phyloP scores from a whole-genome alignment of 1,140 invertebrate genomes.

The Drosophila nigromelanica region DNA sequence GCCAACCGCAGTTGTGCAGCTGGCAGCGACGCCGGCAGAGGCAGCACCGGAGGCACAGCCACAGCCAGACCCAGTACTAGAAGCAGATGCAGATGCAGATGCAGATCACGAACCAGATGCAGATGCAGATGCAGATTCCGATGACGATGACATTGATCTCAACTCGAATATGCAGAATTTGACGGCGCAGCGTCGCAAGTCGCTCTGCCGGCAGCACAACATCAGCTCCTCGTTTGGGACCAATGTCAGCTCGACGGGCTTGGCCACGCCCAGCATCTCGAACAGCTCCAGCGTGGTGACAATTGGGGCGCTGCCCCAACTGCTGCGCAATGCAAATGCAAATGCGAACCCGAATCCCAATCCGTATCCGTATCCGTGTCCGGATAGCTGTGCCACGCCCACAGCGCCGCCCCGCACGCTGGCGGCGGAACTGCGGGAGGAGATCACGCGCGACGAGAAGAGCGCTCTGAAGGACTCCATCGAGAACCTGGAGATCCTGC shows the following conservation, averaged over 20 bases:
- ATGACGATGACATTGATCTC: constrained; percentile 72
- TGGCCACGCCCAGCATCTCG: constrained; percentile 72
- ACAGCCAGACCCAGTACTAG: background rate
- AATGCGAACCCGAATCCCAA: constrained; percentile 14
- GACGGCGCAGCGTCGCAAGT: constrained; percentile 80
- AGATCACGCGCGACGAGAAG: constrained; percentile 68
- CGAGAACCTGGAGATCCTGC: constrained; percentile 80
- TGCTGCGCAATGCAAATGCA: constrained; percentile 51
- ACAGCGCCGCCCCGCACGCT: constrained; percentile 57
- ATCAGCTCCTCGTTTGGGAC: constrained; percentile 81
- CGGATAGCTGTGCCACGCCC: constrained; percentile 59
- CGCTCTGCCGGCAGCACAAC: constrained; percentile 80
- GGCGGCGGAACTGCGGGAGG: constrained; percentile 70
- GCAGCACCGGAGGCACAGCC: background rate
- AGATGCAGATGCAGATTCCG: constrained; percentile 14
- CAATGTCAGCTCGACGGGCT: constrained; percentile 68
- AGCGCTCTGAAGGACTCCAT: constrained; percentile 77
- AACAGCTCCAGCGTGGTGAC: constrained; percentile 81
- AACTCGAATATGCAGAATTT: constrained; percentile 81
- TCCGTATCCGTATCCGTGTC: background rate
- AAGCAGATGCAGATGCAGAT: background rate
- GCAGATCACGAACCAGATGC: background rate
- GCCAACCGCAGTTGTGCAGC: constrained; percentile 37
- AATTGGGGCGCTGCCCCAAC: constrained; percentile 61
- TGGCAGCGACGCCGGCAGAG: background rate